Base-by-base conservation (phyloP, 1,140 invertebrate species). In the Helicoverpa zea region DNA sequence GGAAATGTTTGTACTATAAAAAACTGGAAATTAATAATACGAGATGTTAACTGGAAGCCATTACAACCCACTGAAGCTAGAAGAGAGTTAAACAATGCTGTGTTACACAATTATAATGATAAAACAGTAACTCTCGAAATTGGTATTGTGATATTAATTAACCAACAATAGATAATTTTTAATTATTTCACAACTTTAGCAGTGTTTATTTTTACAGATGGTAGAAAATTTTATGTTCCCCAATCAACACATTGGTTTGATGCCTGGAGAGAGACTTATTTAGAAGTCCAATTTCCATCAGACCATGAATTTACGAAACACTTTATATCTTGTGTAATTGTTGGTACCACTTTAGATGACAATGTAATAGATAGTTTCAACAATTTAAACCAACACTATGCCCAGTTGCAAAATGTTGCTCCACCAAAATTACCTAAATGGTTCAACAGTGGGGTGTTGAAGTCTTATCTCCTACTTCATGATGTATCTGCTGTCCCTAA, bases 231-330 rank as follows among this genome's bases (percentile, higher is more conserved):
- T 59, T 96, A 97, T 84, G 95, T 98, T 76, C 98, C 98, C 84
- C 96, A 96, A 29, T 95, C 96, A 3, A 97, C 98, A 47, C 98
- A 98, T n/a, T 99, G 99, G 99, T 99, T 98, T 95, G 98, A 99
- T 91, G 96, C 97, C n/a, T 99, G 98, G 98, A 96, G 98, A 88
- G 98, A 99, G 88, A 97, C 97, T 35, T 99, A 99, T 94, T 96
- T 99, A 18, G 97, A 97, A 88, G 97, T 98, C 2, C 97, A 98
- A 90, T 98, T 97, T 90, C 97, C 98, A 54, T 98, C 98, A 14
- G 98, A 99, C 89, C 98, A 99, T 96, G 99, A 99, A 95, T 99
- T 98, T 90, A 98, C 98, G 0, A 98, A 98, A 89, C 98, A 99
- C 95, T 98, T 98, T 94, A 88, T 99, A n/a, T 98, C 97, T 18